These are phyloP conservation scores for Noctua comes DNA, from an alignment of 2,888 invertebrate species.

Conservation along the genomic window DNA sequence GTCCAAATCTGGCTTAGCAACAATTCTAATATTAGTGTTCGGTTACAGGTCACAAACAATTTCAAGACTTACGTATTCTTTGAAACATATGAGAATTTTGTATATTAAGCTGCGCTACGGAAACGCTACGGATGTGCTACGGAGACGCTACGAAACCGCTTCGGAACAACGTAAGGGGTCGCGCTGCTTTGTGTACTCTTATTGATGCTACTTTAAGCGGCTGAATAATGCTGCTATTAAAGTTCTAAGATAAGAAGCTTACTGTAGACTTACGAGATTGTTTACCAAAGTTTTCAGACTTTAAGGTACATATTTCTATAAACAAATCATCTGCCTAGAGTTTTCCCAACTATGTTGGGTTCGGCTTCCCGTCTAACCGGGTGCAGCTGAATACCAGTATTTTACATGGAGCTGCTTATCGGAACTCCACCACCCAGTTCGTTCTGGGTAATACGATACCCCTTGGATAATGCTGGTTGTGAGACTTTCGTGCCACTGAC, in stretches of 20 bases:
- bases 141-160: conserved; percentile 1
- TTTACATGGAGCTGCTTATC: too few species aligned
- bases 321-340: background rate
- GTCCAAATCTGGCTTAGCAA: background rate
- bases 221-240: background rate
- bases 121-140: background rate
- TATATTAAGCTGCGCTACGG: background rate
- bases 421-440: too few species aligned
- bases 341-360: too few species aligned
- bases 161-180: too few species aligned
- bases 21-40: background rate
- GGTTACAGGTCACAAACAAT: background rate
- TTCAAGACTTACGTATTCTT: background rate
- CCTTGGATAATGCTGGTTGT: too few species aligned
- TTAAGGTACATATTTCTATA: background rate
- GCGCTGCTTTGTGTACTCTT: background rate
- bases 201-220: background rate
- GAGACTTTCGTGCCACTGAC: too few species aligned
- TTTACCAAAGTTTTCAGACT: background rate
- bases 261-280: background rate
- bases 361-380: too few species aligned
- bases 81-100: background rate
- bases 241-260: background rate
- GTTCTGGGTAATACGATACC: too few species aligned
- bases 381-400: too few species aligned